Conservation (phyloP, 2,797 vertebrate species). For the Prionace glauca region DNA sequence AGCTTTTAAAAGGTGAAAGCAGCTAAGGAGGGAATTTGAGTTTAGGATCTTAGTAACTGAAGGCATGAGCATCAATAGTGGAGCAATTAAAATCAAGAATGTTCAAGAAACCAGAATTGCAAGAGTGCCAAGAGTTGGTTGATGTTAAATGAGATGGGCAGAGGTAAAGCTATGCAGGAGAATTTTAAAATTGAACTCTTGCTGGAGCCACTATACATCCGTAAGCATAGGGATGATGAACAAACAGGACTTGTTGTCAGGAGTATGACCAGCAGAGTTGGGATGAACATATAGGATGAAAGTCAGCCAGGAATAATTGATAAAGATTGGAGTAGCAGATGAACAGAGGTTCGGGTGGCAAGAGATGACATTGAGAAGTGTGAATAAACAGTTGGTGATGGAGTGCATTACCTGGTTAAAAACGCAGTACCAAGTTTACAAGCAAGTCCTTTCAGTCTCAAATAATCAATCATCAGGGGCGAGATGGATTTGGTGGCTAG, state of each 20-base stretch:
- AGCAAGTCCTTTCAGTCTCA: background rate
- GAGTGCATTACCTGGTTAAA: background rate
- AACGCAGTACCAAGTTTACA: background rate
- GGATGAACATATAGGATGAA: background rate
- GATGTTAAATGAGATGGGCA: background rate
- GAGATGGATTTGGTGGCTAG: background rate
- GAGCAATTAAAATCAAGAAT: no score
- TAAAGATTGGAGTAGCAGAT: background rate
- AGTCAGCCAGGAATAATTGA: background rate
- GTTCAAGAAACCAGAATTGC: background rate
- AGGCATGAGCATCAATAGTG: no score
- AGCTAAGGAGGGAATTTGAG: background rate
- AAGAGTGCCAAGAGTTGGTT: background rate
- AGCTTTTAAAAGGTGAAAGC: background rate
- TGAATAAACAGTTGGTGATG: background rate
- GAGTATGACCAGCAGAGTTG: background rate
- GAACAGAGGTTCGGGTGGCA: background rate
- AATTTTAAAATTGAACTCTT: background rate
- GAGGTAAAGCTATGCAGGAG: background rate
- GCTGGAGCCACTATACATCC: background rate
- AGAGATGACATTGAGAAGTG: background rate
- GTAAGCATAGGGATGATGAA: background rate
- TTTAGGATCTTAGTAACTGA: background rate
- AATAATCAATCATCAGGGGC: background rate
- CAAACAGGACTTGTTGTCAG: background rate